phyloP scores from a whole-genome alignment of 2,797 vertebrate species.

The Dermochelys coriacea region DNA sequence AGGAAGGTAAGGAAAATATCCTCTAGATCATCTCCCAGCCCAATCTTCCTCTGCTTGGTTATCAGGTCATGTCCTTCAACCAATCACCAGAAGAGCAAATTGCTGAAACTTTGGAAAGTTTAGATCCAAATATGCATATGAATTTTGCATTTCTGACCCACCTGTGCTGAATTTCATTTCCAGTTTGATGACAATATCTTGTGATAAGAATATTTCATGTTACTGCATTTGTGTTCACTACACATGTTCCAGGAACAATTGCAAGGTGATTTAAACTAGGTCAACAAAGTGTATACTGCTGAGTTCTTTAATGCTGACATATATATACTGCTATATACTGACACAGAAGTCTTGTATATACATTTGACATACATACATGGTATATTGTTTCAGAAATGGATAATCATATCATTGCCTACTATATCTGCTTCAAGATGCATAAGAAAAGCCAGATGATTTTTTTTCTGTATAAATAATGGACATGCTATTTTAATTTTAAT shows the following conservation, averaged over 20 bases:
- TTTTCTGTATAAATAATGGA: slow-evolving; percentile 59
- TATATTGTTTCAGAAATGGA: slow-evolving; percentile 13
- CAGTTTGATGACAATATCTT: not conserved
- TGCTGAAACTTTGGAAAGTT: not conserved
- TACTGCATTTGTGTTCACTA: not conserved
- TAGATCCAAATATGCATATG: not conserved
- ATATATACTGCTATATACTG: not conserved
- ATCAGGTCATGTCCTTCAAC: not conserved
- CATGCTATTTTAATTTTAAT: slow-evolving; percentile 75
- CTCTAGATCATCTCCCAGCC: not conserved
- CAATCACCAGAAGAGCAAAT: not conserved
- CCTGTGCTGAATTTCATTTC: not conserved
- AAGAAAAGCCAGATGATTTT: slow-evolving; percentile 13
- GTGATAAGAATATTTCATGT: not conserved
- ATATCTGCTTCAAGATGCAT: slow-evolving; percentile 35
- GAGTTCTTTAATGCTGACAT: not conserved
- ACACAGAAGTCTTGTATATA: slow-evolving; percentile 22
- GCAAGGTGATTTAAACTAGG: not conserved
- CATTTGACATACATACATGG: not conserved
- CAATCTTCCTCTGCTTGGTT: not conserved
- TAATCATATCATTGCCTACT: slow-evolving; percentile 36
- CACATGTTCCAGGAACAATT: not conserved
- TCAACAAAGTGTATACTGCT: not conserved
- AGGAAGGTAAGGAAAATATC: not conserved
- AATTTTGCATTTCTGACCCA: not conserved